These are phyloP conservation scores for Phengaris alcon DNA, from an alignment of 2,888 invertebrate species.

Conservation along the genomic window DNA sequence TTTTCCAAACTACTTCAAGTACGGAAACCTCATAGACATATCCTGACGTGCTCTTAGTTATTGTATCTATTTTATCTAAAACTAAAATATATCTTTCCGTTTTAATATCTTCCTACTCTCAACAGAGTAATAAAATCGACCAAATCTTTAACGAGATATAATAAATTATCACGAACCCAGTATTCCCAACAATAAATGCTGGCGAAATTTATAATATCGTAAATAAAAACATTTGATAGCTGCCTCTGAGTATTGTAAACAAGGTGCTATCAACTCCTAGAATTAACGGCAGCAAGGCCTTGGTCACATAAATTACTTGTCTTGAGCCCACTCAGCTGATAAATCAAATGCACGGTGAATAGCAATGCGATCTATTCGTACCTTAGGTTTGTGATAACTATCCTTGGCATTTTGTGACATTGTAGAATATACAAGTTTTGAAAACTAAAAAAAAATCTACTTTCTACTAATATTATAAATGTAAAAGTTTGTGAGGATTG, in stretches of 20 bases:
- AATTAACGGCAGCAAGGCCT: slow-evolving; percentile 63
- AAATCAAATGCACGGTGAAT: slow-evolving; percentile 69
- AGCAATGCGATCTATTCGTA: slow-evolving; percentile 54
- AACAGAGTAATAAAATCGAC: slow-evolving; percentile 25
- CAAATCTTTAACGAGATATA: slow-evolving; percentile 20
- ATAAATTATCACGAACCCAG: slow-evolving; percentile 1
- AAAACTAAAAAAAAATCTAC: neutral
- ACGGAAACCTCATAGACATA: too few species aligned
- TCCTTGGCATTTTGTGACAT: neutral
- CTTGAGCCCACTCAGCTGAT: slow-evolving; percentile 65
- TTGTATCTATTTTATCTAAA: neutral
- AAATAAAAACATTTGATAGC: slow-evolving; percentile 29
- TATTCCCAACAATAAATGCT: neutral
- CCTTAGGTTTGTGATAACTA: neutral
- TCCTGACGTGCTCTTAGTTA: too few species aligned
- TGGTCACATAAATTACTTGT: slow-evolving; percentile 63
- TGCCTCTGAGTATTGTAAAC: slow-evolving; percentile 21
- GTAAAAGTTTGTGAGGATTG: neutral
- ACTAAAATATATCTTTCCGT: neutral
- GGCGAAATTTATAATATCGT: slow-evolving; percentile 10
- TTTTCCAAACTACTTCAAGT: too few species aligned
- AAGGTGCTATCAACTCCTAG: slow-evolving; percentile 55
- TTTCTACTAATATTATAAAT: neutral
- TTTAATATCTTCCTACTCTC: neutral
- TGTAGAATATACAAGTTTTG: neutral